Evolutionary conservation across 2,797 vertebrate species (phyloP).

Genomic region (Halcyon smyrnensis): DNA sequence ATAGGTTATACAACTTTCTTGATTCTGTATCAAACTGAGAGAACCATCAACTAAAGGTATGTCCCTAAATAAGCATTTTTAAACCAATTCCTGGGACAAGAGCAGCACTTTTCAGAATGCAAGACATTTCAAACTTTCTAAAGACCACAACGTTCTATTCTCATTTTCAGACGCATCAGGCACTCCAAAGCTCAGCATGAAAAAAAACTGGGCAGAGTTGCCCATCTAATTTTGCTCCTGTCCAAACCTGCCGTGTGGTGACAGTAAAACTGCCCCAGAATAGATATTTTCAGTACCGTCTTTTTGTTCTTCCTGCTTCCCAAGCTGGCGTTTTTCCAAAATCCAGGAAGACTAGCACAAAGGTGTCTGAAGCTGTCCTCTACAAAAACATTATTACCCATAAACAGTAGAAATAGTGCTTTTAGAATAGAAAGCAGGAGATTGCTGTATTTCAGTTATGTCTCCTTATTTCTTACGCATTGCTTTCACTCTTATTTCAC

Average conservation of each 20-base stretch:
- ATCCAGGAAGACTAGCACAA: conserved; percentile 10
- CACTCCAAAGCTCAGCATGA: conserved; percentile 23
- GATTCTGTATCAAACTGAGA: not conserved
- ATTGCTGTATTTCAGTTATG: not conserved
- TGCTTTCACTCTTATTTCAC: not conserved
- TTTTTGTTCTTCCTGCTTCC: conserved; percentile 62
- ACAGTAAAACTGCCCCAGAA: conserved; percentile 35
- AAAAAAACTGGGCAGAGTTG: not conserved
- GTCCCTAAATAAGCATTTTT: not conserved
- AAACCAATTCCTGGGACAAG: not conserved
- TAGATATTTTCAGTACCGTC: conserved; percentile 54
- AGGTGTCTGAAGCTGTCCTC: not conserved
- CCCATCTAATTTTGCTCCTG: conserved; percentile 49
- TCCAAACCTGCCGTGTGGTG: conserved; percentile 40
- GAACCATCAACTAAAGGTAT: not conserved
- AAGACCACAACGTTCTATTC: conserved; percentile 62
- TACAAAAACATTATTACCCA: not conserved
- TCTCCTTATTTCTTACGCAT: not conserved
- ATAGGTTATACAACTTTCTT: not conserved
- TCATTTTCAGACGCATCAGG: not conserved
- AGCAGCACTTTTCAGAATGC: not conserved
- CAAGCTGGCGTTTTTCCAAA: conserved; percentile 56
- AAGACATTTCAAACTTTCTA: not conserved
- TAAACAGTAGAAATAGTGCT: not conserved
- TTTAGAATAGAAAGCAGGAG: not conserved